Evolutionary conservation across 2,797 vertebrate genomes (phyloP).

Genomic region (Parotocinclus haroldoi): DNA sequence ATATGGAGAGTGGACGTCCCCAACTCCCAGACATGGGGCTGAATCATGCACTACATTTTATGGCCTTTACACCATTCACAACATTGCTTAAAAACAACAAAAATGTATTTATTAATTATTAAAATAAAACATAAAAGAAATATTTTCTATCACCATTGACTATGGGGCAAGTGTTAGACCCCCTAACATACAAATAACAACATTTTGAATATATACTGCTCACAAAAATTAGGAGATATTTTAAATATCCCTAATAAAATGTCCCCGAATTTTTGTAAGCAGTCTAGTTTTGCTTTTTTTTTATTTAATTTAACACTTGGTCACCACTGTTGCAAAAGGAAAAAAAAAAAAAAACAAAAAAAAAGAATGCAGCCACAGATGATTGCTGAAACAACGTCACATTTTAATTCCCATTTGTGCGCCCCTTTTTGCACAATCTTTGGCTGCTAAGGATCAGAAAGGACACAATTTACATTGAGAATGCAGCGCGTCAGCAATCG

Average conservation of each 20-base stretch:
- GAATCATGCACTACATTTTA: conserved; percentile 86
- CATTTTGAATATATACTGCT: conserved; percentile 75
- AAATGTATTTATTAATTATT: conserved; percentile 62
- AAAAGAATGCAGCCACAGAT: conserved; percentile 68
- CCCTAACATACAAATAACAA: conserved; percentile 79
- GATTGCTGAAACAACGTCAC: conserved; percentile 77
- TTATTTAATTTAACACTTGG: conserved; percentile 80
- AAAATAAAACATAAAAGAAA: conserved; percentile 81
- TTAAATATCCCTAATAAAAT: too few species aligned
- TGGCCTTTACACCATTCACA: conserved; percentile 75
- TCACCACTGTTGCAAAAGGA: conserved; percentile 71
- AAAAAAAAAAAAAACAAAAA: conserved; percentile 47
- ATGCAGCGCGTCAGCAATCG: conserved; percentile 66
- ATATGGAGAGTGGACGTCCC: conserved; percentile 70
- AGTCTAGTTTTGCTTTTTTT: conserved; percentile 71
- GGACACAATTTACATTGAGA: conserved; percentile 68
- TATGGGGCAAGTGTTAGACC: conserved; percentile 78
- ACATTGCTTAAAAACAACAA: conserved; percentile 55
- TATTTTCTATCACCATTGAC: conserved; percentile 79
- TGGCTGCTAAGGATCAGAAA: conserved; percentile 73
- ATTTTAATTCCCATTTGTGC: conserved; percentile 59
- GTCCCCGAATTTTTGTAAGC: too few species aligned
- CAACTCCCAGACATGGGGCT: conserved; percentile 66
- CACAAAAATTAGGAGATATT: too few species aligned
- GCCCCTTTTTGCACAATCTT: conserved; percentile 49